Percentiles rank a stretch among this genome's conserved stretches.
phyloP scores from a whole-genome alignment of 1,140 invertebrate genomes.

The Drosophila aff. region DNA sequence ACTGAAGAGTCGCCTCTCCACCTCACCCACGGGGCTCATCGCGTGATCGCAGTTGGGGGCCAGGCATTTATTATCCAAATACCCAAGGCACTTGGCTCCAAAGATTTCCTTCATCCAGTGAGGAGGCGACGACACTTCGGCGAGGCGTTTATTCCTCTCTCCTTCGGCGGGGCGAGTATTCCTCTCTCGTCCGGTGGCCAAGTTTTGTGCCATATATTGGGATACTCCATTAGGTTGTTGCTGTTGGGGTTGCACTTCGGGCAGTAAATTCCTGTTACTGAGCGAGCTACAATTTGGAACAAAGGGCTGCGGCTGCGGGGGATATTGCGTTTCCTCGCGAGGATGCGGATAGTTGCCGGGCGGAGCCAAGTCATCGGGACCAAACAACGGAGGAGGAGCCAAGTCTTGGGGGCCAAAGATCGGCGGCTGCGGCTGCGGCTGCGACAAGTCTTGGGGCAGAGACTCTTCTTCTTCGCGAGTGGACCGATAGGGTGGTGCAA shows the following conservation, averaged over 20 bases:
- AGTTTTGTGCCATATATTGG: neutral
- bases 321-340: no score
- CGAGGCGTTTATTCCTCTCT: no score
- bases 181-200: neutral
- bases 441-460: neutral
- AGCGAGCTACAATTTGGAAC: no score
- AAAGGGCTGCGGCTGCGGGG: no score
- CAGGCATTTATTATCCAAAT: slow-evolving; percentile 23
- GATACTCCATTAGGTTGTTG: neutral
- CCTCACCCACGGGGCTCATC: slow-evolving; percentile 11
- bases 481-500: slow-evolving; percentile 38
- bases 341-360: neutral
- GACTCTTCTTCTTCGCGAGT: neutral
- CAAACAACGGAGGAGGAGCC: neutral
- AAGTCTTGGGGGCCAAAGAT: neutral
- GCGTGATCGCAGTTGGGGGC: slow-evolving; percentile 41
- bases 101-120: slow-evolving; percentile 11
- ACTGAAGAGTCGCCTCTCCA: slow-evolving; percentile 14
- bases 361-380: neutral
- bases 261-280: neutral
- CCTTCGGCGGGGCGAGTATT: neutral
- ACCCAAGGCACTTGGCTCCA: slow-evolving; percentile 48
- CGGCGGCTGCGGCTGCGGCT: no score
- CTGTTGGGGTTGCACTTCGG: slow-evolving; percentile 19
- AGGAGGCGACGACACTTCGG: no score